phyloP scores from a whole-genome alignment of 2,113 vertebrate species.

The Turnix velox region DNA sequence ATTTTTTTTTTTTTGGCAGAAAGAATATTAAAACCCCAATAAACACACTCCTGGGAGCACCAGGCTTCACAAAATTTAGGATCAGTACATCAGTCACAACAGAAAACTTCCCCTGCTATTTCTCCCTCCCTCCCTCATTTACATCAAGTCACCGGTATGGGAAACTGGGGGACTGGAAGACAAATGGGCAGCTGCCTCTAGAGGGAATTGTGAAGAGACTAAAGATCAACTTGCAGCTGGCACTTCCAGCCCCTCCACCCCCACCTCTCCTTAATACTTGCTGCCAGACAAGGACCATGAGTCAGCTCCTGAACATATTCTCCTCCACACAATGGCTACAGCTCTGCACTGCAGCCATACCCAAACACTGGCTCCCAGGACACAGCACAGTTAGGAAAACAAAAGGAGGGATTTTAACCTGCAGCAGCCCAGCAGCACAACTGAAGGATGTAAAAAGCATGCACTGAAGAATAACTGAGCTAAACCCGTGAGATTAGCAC shows the following conservation, averaged over 20 bases:
- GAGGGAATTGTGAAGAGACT: slow-evolving; percentile 59
- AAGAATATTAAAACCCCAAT: not conserved
- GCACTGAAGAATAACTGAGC: not conserved
- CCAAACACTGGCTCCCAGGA: not conserved
- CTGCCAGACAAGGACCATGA: slow-evolving; percentile 54
- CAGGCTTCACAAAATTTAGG: slow-evolving; percentile 12
- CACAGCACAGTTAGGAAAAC: not conserved
- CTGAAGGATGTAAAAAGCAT: not conserved
- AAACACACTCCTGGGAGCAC: not conserved
- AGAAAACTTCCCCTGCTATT: not conserved
- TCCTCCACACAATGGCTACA: not conserved
- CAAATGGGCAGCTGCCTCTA: slow-evolving; percentile 50
- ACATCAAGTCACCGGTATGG: not conserved
- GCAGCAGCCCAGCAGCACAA: not conserved
- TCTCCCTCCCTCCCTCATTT: not conserved
- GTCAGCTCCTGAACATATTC: slow-evolving; percentile 62
- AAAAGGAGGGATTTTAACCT: not conserved
- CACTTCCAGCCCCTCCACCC: slow-evolving; percentile 35
- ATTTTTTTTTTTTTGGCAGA: not conserved
- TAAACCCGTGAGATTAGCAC: not conserved
- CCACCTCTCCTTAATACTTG: slow-evolving; percentile 29
- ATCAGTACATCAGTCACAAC: not conserved
- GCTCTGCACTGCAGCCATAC: not conserved
- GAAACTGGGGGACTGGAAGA: slow-evolving; percentile 30
- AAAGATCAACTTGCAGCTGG: slow-evolving; percentile 57